phyloP scores from a whole-genome alignment of 2,888 invertebrate species.

The Drosophila colorata region DNA sequence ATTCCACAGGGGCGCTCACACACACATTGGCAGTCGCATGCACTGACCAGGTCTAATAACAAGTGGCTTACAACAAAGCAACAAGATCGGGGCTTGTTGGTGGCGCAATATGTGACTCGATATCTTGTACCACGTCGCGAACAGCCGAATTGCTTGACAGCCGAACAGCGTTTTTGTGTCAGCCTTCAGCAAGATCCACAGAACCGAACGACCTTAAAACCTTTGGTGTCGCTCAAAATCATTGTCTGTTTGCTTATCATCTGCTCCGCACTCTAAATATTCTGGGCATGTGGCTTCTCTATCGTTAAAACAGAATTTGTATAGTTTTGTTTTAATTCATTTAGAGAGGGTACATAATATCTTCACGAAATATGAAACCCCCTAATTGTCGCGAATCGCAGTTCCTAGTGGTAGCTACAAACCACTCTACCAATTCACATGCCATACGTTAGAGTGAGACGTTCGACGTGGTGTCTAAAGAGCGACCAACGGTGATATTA shows the following conservation, averaged over 20 bases:
- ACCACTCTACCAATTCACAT: no score
- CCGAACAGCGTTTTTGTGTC: conserved; percentile 42
- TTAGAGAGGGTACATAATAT: no score
- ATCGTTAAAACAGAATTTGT: no score
- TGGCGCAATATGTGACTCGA: conserved; percentile 70
- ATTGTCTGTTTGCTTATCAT: background rate
- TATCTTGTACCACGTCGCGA: conserved; percentile 63
- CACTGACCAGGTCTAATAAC: conserved; percentile 61
- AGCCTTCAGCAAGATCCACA: conserved; percentile 8
- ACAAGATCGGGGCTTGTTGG: conserved; percentile 18
- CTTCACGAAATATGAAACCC: no score
- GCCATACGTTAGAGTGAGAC: no score
- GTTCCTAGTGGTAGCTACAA: no score
- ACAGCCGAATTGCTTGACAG: conserved; percentile 23
- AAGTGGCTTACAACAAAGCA: conserved; percentile 54
- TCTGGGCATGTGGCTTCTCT: no score
- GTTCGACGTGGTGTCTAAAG: no score
- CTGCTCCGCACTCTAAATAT: no score
- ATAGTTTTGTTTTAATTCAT: no score
- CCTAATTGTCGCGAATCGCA: no score
- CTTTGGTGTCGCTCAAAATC: conserved; percentile 20
- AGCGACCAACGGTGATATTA: no score
- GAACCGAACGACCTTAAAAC: conserved; percentile 33
- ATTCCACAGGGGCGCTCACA: conserved; percentile 53
- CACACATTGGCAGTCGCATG: conserved; percentile 22